Base-by-base conservation (phyloP, 2,888 invertebrate genomes). In the Agrypnus murinus region DNA sequence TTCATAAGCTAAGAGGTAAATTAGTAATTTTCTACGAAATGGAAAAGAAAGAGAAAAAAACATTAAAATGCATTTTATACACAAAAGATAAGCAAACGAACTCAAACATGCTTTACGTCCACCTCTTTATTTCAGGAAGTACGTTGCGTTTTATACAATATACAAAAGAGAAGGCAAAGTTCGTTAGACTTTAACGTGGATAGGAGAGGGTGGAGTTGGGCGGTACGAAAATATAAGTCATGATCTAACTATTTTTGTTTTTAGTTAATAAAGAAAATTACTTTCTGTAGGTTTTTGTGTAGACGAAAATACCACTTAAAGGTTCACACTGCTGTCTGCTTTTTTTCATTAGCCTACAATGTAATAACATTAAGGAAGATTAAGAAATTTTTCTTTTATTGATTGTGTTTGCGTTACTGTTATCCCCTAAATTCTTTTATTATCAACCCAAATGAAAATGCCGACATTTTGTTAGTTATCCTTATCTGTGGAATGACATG, bases 221-320 rank as follows among this genome's bases (percentile, higher is more conserved):
- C 71, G 71, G 66, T 65, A 63, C 71, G 36, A 71, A 25, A 70
- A 70, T 68, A 68, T 70, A 70, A 71, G 71, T 71, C 65, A 71
- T 67, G 62, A 66, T 71, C 63, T 63, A 63, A 63, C 50, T 57
- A 66, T 71, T 71, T 71, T 70, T 69, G 63, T 65, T 70, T 66
- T 66, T 66, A 59, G 62, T 62, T 67, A 67, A 67, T 71, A 58
- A 48, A 71, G 62, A 66, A 70, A 70, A 70, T 65, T 65, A 57
- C 70, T 70, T 70, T 70, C 65, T 57, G 65, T 65, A 32, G 40
- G 45, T 65, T 65, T 57, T 55, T 40, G 46, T 25, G 46, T 25
- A 45, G 46, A 25, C 65, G 36, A 58, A 43, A 46, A 25, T 25
- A 25, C 25, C 25, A 25, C 5, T 25, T 25, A 25, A n/a, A n/a